Percentiles rank a stretch among this genome's conserved stretches.
These are phyloP conservation scores for Salvelinus namaycush DNA, from an alignment of 2,113 vertebrate genomes.

Conservation along the genomic window DNA sequence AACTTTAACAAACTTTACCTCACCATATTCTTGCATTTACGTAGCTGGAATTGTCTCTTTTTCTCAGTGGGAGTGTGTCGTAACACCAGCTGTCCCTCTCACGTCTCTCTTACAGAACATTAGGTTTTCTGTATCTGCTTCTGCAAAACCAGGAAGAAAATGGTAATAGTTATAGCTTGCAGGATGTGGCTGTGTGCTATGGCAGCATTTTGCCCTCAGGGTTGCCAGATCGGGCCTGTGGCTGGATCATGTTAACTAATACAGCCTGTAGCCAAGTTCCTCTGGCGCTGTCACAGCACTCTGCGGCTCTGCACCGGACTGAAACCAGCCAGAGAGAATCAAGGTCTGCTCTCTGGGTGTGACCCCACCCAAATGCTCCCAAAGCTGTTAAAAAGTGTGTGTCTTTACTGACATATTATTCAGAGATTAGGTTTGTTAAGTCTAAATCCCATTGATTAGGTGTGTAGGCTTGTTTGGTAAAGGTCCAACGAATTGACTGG, in stretches of 20 bases:
- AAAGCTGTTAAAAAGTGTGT: slow-evolving; percentile 8
- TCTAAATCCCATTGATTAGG: not conserved
- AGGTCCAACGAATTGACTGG: not conserved
- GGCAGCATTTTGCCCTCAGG: slow-evolving; percentile 19
- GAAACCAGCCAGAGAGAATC: slow-evolving; percentile 64
- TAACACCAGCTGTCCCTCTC: not conserved
- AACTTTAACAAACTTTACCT: not conserved
- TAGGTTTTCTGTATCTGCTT: slow-evolving; percentile 48
- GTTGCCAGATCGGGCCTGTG: not conserved
- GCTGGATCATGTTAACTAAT: too few species aligned
- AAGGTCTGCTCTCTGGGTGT: slow-evolving; percentile 37
- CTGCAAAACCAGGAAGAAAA: too few species aligned
- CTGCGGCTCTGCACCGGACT: slow-evolving; percentile 25
- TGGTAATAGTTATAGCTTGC: too few species aligned
- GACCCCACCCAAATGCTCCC: not conserved
- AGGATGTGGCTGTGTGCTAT: not conserved
- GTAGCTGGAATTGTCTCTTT: slow-evolving; percentile 5
- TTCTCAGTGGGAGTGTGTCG: slow-evolving; percentile 16
- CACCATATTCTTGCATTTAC: not conserved
- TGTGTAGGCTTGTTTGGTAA: not conserved
- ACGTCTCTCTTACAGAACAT: slow-evolving; percentile 24
- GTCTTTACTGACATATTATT: not conserved
- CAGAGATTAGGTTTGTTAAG: not conserved
- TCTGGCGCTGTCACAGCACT: not conserved
- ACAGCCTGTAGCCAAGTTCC: too few species aligned